phyloP scores from a whole-genome alignment of 2,888 invertebrate genomes.

The Blastobasis adustella region DNA sequence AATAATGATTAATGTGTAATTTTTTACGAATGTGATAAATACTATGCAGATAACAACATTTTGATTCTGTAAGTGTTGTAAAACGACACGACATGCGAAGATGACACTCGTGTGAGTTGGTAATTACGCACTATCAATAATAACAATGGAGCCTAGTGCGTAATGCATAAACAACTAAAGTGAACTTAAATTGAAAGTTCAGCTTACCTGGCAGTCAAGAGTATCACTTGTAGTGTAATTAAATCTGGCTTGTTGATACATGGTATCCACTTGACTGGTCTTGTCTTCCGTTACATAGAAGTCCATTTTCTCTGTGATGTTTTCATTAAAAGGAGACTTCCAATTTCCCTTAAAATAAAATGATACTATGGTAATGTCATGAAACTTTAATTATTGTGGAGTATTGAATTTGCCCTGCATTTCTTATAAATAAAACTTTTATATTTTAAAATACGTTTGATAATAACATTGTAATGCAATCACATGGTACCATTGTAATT shows the following conservation, averaged over 20 bases:
- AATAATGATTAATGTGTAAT: not conserved
- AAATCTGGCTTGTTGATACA: constrained; percentile 72
- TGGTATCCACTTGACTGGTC: constrained; percentile 78
- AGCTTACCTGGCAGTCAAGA: constrained; percentile 46
- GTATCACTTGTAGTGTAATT: constrained; percentile 39
- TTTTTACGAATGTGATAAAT: not conserved
- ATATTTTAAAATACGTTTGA: not conserved
- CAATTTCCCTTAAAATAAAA: constrained; percentile 73
- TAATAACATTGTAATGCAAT: too few relatives aligned
- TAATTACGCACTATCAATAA: not conserved
- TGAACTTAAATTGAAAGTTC: constrained; percentile 1
- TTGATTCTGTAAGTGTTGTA: not conserved
- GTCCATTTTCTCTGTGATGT: constrained; percentile 67
- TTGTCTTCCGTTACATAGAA: constrained; percentile 77
- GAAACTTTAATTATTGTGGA: constrained; percentile 6
- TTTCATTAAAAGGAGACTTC: constrained; percentile 76
- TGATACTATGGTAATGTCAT: not conserved
- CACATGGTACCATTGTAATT: too few relatives aligned
- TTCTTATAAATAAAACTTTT: not conserved
- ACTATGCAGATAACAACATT: not conserved
- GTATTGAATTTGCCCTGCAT: not conserved
- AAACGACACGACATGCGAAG: too few relatives aligned
- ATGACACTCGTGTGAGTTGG: not conserved
- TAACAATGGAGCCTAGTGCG: too few relatives aligned
- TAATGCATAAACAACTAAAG: not conserved